phyloP scores from a whole-genome alignment of 2,888 invertebrate species.

The Argyra leucocephala region DNA sequence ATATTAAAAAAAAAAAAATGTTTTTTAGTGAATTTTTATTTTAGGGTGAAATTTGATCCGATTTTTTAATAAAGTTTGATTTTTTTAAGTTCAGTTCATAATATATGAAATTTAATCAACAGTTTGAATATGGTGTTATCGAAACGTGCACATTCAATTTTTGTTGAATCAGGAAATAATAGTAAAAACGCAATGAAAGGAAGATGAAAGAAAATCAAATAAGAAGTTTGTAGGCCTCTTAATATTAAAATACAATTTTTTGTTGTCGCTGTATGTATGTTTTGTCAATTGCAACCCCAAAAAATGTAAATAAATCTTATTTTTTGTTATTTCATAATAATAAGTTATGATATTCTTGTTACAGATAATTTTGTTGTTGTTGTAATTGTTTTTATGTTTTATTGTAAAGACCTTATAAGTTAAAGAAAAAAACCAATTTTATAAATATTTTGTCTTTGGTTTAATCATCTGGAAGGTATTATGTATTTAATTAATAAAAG shows the following conservation, averaged over 20 bases:
- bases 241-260: too few relatives aligned
- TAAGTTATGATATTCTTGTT: neutral
- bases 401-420: constrained; percentile 17
- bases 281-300: constrained; percentile 1
- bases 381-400: too few relatives aligned
- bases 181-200: too few relatives aligned
- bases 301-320: constrained; percentile 1
- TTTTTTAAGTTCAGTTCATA: neutral
- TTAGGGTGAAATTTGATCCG: constrained; percentile 1
- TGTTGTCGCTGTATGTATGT: too few relatives aligned
- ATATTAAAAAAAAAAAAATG: neutral
- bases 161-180: neutral
- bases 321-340: neutral
- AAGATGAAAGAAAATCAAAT: too few relatives aligned
- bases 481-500: neutral
- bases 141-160: neutral
- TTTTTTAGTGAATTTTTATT: neutral
- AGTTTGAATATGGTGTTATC: neutral
- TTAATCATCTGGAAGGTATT: constrained; percentile 34
- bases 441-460: constrained; percentile 35
- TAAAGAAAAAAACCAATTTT: constrained; percentile 25
- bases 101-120: neutral
- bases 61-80: neutral
- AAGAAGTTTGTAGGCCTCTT: too few relatives aligned
- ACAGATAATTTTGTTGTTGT: too few relatives aligned